phyloP scores from a whole-genome alignment of 2,113 vertebrate species.

The Thinocorus orbignyianus region DNA sequence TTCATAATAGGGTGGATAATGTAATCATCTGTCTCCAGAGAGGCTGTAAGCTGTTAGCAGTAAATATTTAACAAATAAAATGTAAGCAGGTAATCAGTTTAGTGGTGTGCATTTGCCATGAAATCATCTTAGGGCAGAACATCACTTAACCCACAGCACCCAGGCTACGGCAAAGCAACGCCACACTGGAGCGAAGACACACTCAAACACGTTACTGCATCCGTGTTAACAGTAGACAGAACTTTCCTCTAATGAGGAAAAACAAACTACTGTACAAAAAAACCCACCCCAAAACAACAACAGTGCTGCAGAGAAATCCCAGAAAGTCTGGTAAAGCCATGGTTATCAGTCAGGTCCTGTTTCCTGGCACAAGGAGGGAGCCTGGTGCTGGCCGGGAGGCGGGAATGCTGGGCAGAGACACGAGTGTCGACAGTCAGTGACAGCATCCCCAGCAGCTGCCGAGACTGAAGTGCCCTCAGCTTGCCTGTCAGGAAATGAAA shows the following conservation, averaged over 20 bases:
- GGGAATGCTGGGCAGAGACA: neutral
- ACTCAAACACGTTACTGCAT: accelerated
- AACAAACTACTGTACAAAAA: neutral
- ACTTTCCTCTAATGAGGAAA: neutral
- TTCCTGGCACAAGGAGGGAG: neutral
- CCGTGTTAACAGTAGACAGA: neutral
- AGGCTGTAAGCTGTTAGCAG: neutral
- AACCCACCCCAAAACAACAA: too few relatives aligned
- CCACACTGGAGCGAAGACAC: neutral
- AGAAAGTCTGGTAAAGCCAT: neutral
- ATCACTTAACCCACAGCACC: neutral
- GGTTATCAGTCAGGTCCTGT: neutral
- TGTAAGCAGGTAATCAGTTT: neutral
- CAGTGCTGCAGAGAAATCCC: neutral
- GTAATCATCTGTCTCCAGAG: neutral
- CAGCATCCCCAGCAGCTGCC: neutral
- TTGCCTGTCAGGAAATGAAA: neutral
- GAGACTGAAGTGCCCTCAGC: neutral
- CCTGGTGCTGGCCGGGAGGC: neutral
- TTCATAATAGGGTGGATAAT: neutral
- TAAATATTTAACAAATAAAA: neutral
- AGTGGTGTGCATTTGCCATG: neutral
- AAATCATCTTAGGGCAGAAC: neutral
- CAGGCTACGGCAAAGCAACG: accelerated
- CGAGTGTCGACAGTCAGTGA: neutral